Conservation (phyloP, 2,888 invertebrate genomes). For the Ophion costatus region DNA sequence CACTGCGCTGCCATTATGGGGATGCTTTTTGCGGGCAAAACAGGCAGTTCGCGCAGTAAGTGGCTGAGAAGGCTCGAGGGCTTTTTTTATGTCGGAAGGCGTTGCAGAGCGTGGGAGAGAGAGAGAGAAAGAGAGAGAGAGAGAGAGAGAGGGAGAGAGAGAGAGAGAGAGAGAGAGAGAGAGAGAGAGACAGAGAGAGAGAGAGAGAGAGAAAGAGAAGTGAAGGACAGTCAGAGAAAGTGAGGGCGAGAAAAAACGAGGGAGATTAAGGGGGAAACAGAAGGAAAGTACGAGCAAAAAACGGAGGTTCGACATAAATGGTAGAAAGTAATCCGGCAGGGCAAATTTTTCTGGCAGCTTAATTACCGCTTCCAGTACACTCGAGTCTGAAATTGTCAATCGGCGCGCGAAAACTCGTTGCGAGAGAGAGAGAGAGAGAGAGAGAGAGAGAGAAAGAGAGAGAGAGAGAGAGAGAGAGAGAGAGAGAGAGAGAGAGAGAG, state of each 20-base stretch:
- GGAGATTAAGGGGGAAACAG: too few species aligned
- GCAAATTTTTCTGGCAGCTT: conserved; percentile 73
- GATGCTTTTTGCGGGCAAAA: conserved; percentile 19
- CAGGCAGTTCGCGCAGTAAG: conserved; percentile 14
- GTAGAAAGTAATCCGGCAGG: conserved; percentile 49
- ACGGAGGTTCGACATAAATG: conserved; percentile 31
- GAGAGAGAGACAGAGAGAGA: background rate
- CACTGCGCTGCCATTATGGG: background rate
- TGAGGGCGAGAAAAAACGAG: background rate
- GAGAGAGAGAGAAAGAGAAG: conserved; percentile 3
- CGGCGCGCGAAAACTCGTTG: conserved; percentile 61
- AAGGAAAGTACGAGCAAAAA: background rate
- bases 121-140: background rate
- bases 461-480: conserved; percentile 43
- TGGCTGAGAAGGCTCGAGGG: conserved; percentile 13
- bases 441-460: conserved; percentile 33
- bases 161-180: background rate
- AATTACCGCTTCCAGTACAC: conserved; percentile 73
- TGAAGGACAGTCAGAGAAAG: background rate
- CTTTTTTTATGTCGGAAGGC: background rate
- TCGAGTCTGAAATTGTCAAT: conserved; percentile 77
- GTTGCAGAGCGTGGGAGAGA: background rate
- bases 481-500: background rate
- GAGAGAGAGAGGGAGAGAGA: too few species aligned
- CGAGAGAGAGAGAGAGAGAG: background rate